phyloP scores from a whole-genome alignment of 2,888 invertebrate species.

The Leptinotarsa tumamoca region DNA sequence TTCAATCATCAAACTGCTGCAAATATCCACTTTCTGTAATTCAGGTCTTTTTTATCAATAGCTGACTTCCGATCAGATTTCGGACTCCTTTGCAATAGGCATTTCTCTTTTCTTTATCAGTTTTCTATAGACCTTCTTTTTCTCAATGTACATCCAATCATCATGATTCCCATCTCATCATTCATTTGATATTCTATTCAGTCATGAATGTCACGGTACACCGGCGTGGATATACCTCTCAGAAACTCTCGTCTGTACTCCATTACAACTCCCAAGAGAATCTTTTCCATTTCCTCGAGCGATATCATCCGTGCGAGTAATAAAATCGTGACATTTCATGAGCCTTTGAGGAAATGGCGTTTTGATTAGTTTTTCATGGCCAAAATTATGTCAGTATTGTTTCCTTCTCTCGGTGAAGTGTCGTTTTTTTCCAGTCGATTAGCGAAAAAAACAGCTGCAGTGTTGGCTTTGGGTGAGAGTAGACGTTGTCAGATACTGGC shows the following conservation, averaged over 20 bases:
- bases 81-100: background rate
- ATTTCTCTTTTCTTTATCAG: background rate
- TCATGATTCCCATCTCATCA: conserved; percentile 8
- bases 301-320: conserved; percentile 3
- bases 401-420: background rate
- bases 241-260: background rate
- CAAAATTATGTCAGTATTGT: background rate
- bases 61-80: background rate
- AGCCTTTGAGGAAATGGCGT: background rate
- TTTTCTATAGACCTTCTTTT: background rate
- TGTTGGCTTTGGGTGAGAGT: too few relatives aligned
- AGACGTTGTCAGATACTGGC: too few relatives aligned
- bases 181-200: conserved; percentile 4
- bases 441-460: too few relatives aligned
- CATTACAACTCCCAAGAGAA: background rate
- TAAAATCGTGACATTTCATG: conserved; percentile 2
- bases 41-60: too few relatives aligned
- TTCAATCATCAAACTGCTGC: background rate
- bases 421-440: background rate
- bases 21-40: background rate
- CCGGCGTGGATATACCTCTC: too few relatives aligned
- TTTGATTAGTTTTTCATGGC: background rate
- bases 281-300: background rate
- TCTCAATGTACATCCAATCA: conserved; percentile 1
- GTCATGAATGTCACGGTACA: background rate